Evolutionary conservation across 2,797 vertebrate genomes (phyloP).

Genomic region (Danio kyathit): DNA sequence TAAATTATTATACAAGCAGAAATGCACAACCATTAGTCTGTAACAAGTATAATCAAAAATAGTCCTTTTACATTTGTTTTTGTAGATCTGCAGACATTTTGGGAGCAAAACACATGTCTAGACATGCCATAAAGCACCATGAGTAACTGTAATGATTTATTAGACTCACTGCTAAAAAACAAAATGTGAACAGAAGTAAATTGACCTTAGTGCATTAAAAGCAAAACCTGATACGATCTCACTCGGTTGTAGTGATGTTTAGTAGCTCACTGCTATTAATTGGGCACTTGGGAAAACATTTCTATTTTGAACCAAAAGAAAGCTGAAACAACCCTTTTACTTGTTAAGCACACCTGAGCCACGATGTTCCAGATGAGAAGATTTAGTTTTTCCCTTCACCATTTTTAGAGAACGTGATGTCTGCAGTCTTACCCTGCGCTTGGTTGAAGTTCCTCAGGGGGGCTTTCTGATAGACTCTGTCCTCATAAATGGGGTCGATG

Average conservation of each 20-base stretch:
- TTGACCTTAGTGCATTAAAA: conserved; percentile 24
- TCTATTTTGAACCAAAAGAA: conserved; percentile 12
- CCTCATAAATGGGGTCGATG: conserved; percentile 99
- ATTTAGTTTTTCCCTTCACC: conserved; percentile 9
- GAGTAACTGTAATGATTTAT: background rate
- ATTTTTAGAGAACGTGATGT: background rate
- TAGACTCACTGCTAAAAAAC: background rate
- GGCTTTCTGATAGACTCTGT: conserved; percentile 97
- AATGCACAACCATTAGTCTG: background rate
- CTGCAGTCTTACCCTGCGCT: conserved; percentile 86
- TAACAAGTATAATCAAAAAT: background rate
- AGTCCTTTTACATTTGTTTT: background rate
- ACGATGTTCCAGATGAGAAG: background rate
- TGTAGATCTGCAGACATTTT: background rate
- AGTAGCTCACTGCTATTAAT: conserved; percentile 42
- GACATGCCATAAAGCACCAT: background rate
- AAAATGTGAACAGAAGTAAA: conserved; percentile 48
- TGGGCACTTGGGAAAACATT: conserved; percentile 23
- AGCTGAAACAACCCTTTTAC: conserved; percentile 19
- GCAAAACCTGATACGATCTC: conserved; percentile 59
- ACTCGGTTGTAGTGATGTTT: background rate
- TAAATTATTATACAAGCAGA: background rate
- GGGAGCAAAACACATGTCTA: background rate
- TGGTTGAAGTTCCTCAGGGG: conserved; percentile 92
- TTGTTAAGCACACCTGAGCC: background rate